Evolutionary conservation across 2,888 invertebrate species (phyloP).

Genomic region (Tricholauxania praeusta): DNA sequence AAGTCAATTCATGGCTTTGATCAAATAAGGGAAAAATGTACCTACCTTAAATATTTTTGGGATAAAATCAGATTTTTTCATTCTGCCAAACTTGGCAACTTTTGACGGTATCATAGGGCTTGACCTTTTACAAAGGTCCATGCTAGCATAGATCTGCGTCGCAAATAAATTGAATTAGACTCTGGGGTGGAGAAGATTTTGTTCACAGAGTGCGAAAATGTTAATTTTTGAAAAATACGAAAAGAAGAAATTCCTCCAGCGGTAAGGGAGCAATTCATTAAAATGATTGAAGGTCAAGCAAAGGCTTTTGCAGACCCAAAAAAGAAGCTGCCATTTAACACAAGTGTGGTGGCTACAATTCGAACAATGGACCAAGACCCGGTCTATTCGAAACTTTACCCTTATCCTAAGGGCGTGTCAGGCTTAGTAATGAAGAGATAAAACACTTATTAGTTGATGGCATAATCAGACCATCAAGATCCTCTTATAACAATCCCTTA

Average conservation of each 20-base stretch:
- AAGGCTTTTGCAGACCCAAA: no score
- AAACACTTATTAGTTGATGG: neutral
- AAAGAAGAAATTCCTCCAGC: conserved; percentile 3
- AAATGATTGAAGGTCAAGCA: no score
- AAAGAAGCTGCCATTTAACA: no score
- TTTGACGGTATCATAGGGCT: neutral
- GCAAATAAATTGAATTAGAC: neutral
- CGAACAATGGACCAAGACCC: no score
- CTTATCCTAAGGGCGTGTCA: conserved; percentile 22
- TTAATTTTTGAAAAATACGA: neutral
- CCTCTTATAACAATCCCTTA: no score
- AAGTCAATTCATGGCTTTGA: neutral
- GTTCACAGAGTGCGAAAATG: conserved; percentile 2
- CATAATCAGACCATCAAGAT: no score
- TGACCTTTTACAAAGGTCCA: neutral
- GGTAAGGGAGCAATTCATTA: neutral
- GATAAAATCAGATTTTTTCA: no score
- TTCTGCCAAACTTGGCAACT: neutral
- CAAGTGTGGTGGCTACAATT: no score
- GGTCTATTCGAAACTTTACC: no score
- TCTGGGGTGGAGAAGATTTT: conserved; percentile 1
- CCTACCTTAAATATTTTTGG: no score
- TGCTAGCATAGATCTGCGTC: neutral
- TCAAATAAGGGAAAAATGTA: neutral
- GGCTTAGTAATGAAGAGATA: conserved; percentile 18